Conservation (phyloP, 2,113 vertebrate species). For the Proteles cristata region DNA sequence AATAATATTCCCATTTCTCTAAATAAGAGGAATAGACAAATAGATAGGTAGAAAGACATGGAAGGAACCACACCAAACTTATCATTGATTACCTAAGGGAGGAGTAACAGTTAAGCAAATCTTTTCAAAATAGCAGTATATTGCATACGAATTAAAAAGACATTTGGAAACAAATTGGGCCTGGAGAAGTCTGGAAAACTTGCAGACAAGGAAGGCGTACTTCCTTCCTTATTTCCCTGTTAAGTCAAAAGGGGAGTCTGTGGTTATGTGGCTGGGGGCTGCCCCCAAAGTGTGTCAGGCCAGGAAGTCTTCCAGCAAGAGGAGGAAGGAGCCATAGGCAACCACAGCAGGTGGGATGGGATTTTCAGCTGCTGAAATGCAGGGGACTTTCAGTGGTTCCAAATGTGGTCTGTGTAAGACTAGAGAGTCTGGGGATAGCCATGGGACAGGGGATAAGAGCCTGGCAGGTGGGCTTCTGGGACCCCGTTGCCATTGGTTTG, state of each 20-base stretch:
- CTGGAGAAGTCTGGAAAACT: background rate
- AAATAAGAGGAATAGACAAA: background rate
- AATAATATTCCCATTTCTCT: background rate
- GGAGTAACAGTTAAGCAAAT: background rate
- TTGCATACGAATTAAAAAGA: slow-evolving; percentile 30
- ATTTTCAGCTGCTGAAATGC: background rate
- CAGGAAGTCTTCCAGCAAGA: background rate
- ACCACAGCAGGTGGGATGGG: background rate
- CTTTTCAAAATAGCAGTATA: background rate
- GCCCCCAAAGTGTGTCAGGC: too few relatives aligned
- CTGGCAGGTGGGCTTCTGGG: background rate
- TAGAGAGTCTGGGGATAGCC: background rate
- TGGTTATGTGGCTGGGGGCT: background rate
- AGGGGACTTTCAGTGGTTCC: background rate
- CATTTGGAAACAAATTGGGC: background rate
- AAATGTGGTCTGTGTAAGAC: background rate
- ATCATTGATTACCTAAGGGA: background rate
- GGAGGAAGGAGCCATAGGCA: background rate
- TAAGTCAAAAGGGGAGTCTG: background rate
- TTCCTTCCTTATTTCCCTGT: background rate
- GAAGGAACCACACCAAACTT: background rate
- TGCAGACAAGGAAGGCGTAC: background rate
- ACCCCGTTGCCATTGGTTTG: background rate
- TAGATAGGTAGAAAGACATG: background rate
- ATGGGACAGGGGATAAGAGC: background rate